These are phyloP conservation scores for Pollenia angustigena DNA, from an alignment of 2,888 invertebrate species.

Conservation along the genomic window DNA sequence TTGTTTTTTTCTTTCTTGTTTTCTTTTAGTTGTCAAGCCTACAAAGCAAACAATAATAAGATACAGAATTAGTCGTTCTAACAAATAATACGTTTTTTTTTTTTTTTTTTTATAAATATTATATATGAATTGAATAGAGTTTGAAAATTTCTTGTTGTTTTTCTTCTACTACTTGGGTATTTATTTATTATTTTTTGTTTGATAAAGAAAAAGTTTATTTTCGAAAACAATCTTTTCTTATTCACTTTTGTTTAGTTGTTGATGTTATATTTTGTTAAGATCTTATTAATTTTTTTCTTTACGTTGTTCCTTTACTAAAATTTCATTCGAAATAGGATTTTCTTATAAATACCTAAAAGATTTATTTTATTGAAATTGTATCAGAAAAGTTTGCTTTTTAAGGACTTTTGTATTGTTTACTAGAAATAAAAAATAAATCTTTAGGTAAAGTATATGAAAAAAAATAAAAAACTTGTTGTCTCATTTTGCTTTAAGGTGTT, in stretches of 20 bases:
- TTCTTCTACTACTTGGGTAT: neutral
- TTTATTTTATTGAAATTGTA: slow-evolving; percentile 55
- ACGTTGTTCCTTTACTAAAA: neutral
- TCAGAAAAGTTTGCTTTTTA: slow-evolving; percentile 53
- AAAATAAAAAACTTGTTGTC: neutral
- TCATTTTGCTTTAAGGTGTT: slow-evolving; percentile 23
- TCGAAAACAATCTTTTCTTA: slow-evolving; percentile 12
- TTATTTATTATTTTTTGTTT: neutral
- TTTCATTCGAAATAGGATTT: slow-evolving; percentile 29
- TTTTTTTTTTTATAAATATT: neutral
- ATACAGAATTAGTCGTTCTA: neutral
- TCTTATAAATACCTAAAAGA: slow-evolving; percentile 1
- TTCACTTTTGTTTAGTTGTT: slow-evolving; percentile 16
- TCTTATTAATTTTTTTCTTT: slow-evolving; percentile 13
- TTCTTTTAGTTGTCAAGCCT: neutral
- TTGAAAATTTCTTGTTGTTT: slow-evolving; percentile 20
- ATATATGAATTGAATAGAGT: slow-evolving; percentile 18
- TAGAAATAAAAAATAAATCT: neutral
- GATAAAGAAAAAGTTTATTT: slow-evolving; percentile 18
- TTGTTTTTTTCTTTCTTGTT: slow-evolving; percentile 7
- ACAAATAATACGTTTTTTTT: neutral
- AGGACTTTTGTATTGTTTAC: neutral
- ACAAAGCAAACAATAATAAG: slow-evolving; percentile 13
- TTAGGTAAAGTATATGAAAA: neutral
- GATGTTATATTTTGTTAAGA: slow-evolving; percentile 34